phyloP scores from a whole-genome alignment of 2,113 vertebrate species.

The Ammospiza nelsoni region DNA sequence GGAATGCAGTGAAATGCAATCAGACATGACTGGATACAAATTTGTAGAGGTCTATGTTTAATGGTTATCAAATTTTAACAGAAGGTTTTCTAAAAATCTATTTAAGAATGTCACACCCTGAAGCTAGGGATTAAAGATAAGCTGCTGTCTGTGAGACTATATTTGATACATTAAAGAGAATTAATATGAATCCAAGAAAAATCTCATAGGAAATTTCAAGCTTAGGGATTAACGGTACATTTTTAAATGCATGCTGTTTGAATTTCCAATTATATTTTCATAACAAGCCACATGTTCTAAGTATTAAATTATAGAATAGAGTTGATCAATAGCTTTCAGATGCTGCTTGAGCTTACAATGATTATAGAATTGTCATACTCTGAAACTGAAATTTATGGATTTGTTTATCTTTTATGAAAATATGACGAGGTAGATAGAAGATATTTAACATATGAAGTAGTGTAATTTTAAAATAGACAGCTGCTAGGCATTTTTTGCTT shows the following conservation, averaged over 20 bases:
- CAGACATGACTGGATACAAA: neutral
- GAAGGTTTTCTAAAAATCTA: neutral
- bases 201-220: neutral
- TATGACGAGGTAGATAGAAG: neutral
- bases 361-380: neutral
- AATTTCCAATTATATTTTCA: constrained; percentile 16
- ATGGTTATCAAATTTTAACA: constrained; percentile 42
- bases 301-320: neutral
- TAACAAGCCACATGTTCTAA: neutral
- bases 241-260: neutral
- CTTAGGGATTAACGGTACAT: neutral
- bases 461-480: neutral
- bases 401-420: neutral
- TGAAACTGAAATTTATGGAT: neutral
- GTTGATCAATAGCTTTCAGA: neutral
- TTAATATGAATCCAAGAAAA: constrained; percentile 16
- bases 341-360: neutral
- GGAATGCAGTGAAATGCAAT: constrained; percentile 11
- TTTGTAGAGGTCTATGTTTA: constrained; percentile 21
- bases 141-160: neutral
- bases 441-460: neutral
- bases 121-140: constrained; percentile 47
- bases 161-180: constrained; percentile 6
- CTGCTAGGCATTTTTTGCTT: fast-evolving
- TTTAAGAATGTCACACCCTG: constrained; percentile 17